Base-by-base conservation (phyloP, 2,113 vertebrate genomes). In the Ceyx margarethae region DNA sequence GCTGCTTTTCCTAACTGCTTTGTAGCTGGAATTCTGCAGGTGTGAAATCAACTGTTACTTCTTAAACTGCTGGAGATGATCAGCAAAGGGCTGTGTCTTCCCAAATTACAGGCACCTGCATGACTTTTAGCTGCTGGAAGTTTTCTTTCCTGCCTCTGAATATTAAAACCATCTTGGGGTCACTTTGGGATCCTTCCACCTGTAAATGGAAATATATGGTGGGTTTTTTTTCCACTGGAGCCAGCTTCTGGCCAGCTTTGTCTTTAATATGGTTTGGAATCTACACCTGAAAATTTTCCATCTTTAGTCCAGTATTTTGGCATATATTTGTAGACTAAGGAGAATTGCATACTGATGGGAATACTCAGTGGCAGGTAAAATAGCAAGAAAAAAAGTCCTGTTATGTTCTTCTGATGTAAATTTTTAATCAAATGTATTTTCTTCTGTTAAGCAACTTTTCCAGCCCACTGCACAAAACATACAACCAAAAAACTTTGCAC, bases 351-450 rank as follows among this genome's bases (percentile, higher is more conserved):
- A 2, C 43, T 64, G 29, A 35, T 71, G 77, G 81, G 78, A 92
- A 62, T 81, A 77, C 73, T 86, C 45, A 80, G 54, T 71, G 79
- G 68, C 90, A 91, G 83, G 81, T 94, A 73, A 93, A 93, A 87
- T 17, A 77, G 60, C 72, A 94, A 72, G 53, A 28, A 31, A 35
- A 33, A 62, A 72, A 33, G 4, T 22, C 46, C 35, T 48, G 16
- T 72, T 87, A 46, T 54, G 22, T 69, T 88, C n/a, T 85, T 93
- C 66, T 66, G 46, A 79, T 90, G 77, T 96, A 94, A 96, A 96
- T 96, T 96, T 96, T 96, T 96, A 95, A 95, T 96, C 28, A 66
- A 89, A 67, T 87, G 48, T 68, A 40, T 95, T 97, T 96, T 85
- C 82, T 96, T 69, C 89, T 83, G 45, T 96, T 82, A 82, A 88